These are phyloP conservation scores for Sminthurides aquaticus DNA, from an alignment of 2,888 invertebrate genomes.

Conservation along the genomic window DNA sequence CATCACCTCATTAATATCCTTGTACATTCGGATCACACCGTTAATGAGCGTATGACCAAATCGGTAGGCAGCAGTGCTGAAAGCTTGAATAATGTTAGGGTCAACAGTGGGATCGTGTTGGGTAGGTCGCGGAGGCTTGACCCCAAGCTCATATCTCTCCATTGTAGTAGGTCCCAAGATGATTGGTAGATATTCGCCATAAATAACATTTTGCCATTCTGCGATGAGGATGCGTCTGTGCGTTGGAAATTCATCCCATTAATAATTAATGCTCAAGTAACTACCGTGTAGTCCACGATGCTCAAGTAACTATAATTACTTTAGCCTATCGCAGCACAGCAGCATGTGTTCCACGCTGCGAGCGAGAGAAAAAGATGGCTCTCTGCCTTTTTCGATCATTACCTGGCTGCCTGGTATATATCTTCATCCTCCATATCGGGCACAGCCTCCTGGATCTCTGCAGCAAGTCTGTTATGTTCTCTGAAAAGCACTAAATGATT, in stretches of 20 bases:
- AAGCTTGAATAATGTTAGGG: conserved; percentile 38
- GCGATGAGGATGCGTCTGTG: conserved; percentile 35
- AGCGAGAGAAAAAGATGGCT: not conserved
- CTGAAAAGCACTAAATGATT: conserved; percentile 29
- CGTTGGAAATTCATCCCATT: not conserved
- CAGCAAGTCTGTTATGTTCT: conserved; percentile 41
- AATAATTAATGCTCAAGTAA: no score
- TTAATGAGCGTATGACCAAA: conserved; percentile 39
- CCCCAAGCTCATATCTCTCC: conserved; percentile 27
- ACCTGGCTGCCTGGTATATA: conserved; percentile 38
- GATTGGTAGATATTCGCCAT: conserved; percentile 40
- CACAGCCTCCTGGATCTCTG: conserved; percentile 27
- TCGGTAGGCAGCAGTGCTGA: conserved; percentile 39
- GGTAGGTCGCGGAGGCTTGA: conserved; percentile 19
- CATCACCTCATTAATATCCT: conserved; percentile 26
- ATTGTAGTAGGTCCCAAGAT: conserved; percentile 35
- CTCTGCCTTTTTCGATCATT: not conserved
- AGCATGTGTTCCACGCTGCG: not conserved
- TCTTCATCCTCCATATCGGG: conserved; percentile 38
- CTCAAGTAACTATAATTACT: no score
- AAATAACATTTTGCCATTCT: conserved; percentile 41
- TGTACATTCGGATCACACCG: conserved; percentile 37
- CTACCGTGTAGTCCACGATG: no score
- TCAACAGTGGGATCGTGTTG: conserved; percentile 34
- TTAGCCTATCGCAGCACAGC: no score